These are phyloP conservation scores for Hoplias malabaricus DNA, from an alignment of 2,113 vertebrate genomes.

Conservation along the genomic window DNA sequence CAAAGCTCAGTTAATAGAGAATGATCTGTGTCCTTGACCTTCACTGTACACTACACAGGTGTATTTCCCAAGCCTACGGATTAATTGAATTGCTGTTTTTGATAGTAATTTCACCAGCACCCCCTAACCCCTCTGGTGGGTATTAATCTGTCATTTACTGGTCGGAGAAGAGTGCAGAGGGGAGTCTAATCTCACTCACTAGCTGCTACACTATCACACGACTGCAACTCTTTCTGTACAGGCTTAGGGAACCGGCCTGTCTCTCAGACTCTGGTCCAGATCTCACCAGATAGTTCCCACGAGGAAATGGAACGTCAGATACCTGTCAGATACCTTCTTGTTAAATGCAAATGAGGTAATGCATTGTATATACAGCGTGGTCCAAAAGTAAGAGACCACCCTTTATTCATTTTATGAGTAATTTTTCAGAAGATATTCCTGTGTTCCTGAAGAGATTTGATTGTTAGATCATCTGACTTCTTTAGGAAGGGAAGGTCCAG, in stretches of 20 bases:
- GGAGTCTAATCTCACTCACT: background rate
- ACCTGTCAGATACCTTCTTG: background rate
- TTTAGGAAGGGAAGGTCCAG: too few relatives aligned
- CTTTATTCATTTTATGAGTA: too few relatives aligned
- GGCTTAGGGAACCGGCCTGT: background rate
- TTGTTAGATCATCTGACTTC: too few relatives aligned
- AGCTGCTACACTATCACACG: background rate
- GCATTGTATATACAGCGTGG: too few relatives aligned
- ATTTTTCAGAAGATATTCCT: too few relatives aligned
- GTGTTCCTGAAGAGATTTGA: too few relatives aligned
- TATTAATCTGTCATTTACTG: background rate
- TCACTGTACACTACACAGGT: background rate
- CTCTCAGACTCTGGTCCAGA: background rate
- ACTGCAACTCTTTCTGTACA: background rate
- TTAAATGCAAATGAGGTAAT: too few relatives aligned
- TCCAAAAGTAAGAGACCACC: too few relatives aligned
- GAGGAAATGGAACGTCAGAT: background rate
- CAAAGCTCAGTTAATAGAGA: background rate
- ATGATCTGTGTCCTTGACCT: constrained; percentile 16
- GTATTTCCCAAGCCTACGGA: background rate
- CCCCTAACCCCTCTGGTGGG: background rate
- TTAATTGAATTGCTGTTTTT: background rate
- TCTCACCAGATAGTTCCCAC: background rate
- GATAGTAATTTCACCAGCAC: constrained; percentile 16
- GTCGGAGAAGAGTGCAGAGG: too few relatives aligned